A percentile compares a stretch with the other conserved stretches of the same genome.
Conservation (phyloP, 2,888 invertebrate genomes). For the Andrena trimmerana region DNA sequence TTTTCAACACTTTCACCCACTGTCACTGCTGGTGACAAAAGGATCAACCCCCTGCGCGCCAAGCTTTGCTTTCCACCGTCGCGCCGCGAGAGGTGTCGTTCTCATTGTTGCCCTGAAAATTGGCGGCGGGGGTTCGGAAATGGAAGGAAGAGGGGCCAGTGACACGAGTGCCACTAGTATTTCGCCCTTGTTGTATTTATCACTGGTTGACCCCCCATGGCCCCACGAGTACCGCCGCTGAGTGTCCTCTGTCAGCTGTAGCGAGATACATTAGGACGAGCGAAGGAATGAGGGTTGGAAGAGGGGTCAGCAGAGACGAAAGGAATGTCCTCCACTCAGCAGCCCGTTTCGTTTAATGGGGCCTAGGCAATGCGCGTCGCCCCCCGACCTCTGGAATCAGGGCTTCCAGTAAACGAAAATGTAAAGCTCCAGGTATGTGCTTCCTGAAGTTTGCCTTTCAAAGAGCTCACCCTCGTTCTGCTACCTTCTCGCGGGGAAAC, state of each 20-base stretch:
- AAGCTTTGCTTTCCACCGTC: no score
- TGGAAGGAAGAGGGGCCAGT: not conserved
- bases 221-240: not conserved
- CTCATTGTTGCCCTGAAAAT: not conserved
- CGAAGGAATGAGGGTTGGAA: not conserved
- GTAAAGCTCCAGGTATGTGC: not conserved
- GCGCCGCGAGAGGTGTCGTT: not conserved
- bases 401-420: not conserved
- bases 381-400: not conserved
- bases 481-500: not conserved
- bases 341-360: slow-evolving; percentile 33
- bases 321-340: slow-evolving; percentile 45
- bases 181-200: slow-evolving; percentile 14
- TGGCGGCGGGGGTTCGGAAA: not conserved
- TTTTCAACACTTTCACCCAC: no score
- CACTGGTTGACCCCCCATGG: not conserved
- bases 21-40: no score
- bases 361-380: not conserved
- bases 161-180: not conserved
- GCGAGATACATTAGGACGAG: slow-evolving; percentile 15
- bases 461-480: not conserved
- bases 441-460: slow-evolving; percentile 1
- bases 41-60: no score
- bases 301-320: slow-evolving; percentile 36
- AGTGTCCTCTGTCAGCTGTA: slow-evolving; percentile 16